These are phyloP conservation scores for Ophonus ardosiacus DNA, from an alignment of 2,888 invertebrate species.

Conservation along the genomic window DNA sequence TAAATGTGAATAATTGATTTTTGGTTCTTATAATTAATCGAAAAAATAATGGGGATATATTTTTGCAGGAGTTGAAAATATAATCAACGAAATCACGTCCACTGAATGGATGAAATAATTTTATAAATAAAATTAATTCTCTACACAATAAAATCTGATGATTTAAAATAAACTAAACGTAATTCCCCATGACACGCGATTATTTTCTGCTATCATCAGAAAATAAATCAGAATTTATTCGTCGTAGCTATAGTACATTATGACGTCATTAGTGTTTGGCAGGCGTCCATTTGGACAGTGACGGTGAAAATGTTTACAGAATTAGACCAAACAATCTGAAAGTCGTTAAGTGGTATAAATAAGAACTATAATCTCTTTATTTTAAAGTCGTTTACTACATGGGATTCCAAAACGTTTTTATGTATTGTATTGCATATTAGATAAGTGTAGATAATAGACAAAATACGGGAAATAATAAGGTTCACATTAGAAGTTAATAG, in stretches of 20 bases:
- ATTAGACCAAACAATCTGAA: background rate
- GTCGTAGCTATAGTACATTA: background rate
- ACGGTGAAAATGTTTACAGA: conserved; percentile 2
- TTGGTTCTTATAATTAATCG: too few relatives aligned
- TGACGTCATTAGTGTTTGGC: conserved; percentile 26
- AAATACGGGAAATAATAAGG: background rate
- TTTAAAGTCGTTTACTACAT: background rate
- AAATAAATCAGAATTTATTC: conserved; percentile 26
- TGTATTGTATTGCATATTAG: background rate
- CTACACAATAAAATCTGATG: background rate
- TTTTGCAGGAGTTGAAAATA: too few relatives aligned
- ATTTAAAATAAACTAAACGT: conserved; percentile 27
- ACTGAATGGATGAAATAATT: too few relatives aligned
- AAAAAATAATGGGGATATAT: too few relatives aligned
- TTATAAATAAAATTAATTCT: background rate
- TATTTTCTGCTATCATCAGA: background rate
- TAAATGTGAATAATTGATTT: too few relatives aligned
- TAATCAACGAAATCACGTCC: background rate
- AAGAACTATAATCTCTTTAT: background rate
- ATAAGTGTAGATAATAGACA: background rate
- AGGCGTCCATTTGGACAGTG: conserved; percentile 1
- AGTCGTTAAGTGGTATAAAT: background rate
- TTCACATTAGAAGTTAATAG: background rate
- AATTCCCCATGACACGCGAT: conserved; percentile 25
- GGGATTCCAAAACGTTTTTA: background rate